Evolutionary conservation across 2,888 invertebrate species (phyloP).

Genomic region (Bedellia somnulentella): DNA sequence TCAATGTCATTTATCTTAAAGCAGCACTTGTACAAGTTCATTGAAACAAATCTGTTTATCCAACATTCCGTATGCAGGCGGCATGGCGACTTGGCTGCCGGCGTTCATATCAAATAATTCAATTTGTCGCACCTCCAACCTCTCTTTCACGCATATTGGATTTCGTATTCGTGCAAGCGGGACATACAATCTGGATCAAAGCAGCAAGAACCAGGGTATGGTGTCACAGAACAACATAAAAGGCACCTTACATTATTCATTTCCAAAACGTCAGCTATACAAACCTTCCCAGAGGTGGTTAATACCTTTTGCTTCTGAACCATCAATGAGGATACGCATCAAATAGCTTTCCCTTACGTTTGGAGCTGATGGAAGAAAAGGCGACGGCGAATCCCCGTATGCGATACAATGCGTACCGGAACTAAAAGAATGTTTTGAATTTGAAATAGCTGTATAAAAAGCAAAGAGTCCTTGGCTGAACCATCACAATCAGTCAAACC

Average conservation of each 20-base stretch:
- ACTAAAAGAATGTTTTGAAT: conserved; percentile 48
- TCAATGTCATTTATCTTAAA: conserved; percentile 21
- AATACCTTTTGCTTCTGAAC: conserved; percentile 26
- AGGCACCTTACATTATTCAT: conserved; percentile 25
- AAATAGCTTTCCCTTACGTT: conserved; percentile 58
- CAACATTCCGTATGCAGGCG: conserved; percentile 38
- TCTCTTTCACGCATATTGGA: conserved; percentile 21
- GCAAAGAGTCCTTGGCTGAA: conserved; percentile 43
- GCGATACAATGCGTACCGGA: conserved; percentile 52
- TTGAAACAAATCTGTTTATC: conserved; percentile 27
- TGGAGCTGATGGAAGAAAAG: conserved; percentile 29
- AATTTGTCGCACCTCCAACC: conserved; percentile 16
- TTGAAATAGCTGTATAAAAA: conserved; percentile 63
- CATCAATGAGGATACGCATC: conserved; percentile 40
- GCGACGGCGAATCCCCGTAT: conserved; percentile 28
- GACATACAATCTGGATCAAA: conserved; percentile 34
- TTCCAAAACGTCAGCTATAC: no score
- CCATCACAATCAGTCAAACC: conserved; percentile 48
- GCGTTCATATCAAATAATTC: conserved; percentile 40
- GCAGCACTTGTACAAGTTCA: conserved; percentile 46
- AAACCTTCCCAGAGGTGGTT: no score
- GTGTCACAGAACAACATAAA: conserved; percentile 58
- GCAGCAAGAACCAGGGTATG: conserved; percentile 42
- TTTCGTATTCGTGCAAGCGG: conserved; percentile 15
- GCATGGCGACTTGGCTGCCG: conserved; percentile 26